phyloP scores from a whole-genome alignment of 2,113 vertebrate species.

The Thamnophis sirtalis region DNA sequence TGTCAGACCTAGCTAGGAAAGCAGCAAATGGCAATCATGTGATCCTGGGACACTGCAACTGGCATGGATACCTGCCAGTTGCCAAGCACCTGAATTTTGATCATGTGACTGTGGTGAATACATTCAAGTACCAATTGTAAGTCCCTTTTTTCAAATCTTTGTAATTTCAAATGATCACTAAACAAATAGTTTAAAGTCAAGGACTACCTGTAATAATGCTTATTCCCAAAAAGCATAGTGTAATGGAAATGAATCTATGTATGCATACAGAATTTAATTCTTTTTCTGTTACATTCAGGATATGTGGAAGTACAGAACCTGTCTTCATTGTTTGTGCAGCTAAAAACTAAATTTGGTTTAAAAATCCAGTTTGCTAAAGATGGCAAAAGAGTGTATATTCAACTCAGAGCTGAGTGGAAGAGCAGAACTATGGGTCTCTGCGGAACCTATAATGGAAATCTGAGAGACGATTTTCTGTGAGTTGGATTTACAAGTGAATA shows the following conservation, averaged over 20 bases:
- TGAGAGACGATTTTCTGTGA: conserved; percentile 98
- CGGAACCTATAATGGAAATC: conserved; percentile 94
- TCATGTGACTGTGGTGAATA: not conserved
- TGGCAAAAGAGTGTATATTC: conserved; percentile 88
- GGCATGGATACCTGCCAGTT: too few species aligned
- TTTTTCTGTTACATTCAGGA: conserved; percentile 66
- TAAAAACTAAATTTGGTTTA: conserved; percentile 87
- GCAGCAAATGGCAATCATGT: not conserved
- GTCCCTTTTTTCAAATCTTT: not conserved
- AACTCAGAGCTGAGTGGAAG: conserved; percentile 82
- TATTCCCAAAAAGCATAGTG: not conserved
- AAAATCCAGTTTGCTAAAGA: conserved; percentile 83
- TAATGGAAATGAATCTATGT: not conserved
- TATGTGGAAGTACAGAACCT: conserved; percentile 81
- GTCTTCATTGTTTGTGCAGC: conserved; percentile 87
- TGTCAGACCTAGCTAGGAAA: not conserved
- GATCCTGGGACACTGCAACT: not conserved
- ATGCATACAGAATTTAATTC: not conserved
- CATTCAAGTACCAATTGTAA: not conserved
- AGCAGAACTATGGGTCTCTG: conserved; percentile 89
- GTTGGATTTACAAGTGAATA: conserved; percentile 35
- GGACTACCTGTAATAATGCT: not conserved
- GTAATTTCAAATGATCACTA: not conserved
- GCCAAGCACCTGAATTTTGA: not conserved
- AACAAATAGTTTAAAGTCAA: not conserved